Percentiles rank a stretch among this genome's conserved stretches.
These are phyloP conservation scores for Anguilla anguilla DNA, from an alignment of 2,797 vertebrate species.

Conservation along the genomic window DNA sequence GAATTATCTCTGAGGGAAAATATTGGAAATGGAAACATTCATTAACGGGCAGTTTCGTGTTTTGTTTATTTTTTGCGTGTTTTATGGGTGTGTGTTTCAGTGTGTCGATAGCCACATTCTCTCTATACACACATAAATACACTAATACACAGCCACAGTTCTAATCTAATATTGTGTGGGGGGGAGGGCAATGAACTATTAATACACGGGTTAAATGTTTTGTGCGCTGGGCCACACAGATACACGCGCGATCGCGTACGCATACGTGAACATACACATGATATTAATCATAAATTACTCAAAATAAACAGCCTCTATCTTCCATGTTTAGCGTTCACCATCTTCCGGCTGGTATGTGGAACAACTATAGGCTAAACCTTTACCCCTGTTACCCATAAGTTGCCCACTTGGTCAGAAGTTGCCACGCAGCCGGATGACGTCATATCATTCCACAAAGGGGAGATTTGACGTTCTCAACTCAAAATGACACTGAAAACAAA, in stretches of 20 bases:
- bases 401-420: neutral
- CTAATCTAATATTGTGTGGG: neutral
- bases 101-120: neutral
- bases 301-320: neutral
- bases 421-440: too few species aligned
- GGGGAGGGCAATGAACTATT: neutral
- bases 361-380: neutral
- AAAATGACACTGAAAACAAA: neutral
- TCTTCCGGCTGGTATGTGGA: neutral
- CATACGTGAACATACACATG: too few species aligned
- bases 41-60: constrained; percentile 9
- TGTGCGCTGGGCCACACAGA: neutral
- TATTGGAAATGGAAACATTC: neutral
- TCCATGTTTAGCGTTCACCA: neutral
- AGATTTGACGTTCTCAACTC: neutral
- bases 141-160: too few species aligned
- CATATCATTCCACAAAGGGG: too few species aligned
- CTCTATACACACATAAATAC: neutral
- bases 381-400: too few species aligned
- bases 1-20: neutral
- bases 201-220: neutral
- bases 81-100: neutral
- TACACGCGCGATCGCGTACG: neutral
- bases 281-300: neutral
- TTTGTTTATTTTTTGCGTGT: constrained; percentile 43